Evolutionary conservation across 2,888 invertebrate genomes (phyloP).

Genomic region (Lasiommata megera): DNA sequence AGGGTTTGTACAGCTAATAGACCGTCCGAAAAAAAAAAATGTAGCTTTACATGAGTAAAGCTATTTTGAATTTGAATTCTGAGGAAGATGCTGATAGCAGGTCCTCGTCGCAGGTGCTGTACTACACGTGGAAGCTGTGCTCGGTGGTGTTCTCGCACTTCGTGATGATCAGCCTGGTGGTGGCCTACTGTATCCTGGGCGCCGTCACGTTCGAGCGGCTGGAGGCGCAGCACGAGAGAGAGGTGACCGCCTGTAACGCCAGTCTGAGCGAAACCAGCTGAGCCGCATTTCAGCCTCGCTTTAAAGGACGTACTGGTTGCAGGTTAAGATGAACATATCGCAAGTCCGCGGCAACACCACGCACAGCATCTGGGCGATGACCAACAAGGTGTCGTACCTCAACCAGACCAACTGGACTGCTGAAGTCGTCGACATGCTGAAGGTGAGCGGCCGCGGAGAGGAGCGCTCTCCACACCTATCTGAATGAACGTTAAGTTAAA

Average conservation of each 20-base stretch:
- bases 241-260: slow-evolving; percentile 76
- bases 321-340: slow-evolving; percentile 90
- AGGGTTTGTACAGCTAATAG: too few species aligned
- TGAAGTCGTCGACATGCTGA: slow-evolving; percentile 83
- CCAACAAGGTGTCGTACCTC: slow-evolving; percentile 82
- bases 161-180: slow-evolving; percentile 92
- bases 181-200: slow-evolving; percentile 94
- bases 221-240: slow-evolving; percentile 87
- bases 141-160: slow-evolving; percentile 94
- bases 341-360: slow-evolving; percentile 88
- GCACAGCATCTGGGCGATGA: slow-evolving; percentile 89
- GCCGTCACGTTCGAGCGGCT: slow-evolving; percentile 91
- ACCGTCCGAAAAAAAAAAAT: too few species aligned
- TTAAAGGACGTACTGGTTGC: too few species aligned
- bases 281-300: too few species aligned
- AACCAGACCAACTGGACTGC: slow-evolving; percentile 90
- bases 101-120: slow-evolving; percentile 71
- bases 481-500: too few species aligned
- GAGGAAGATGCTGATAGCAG: neutral
- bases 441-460: slow-evolving; percentile 45
- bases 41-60: too few species aligned
- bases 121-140: slow-evolving; percentile 89
- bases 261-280: too few species aligned
- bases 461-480: too few species aligned
- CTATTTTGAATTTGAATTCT: too few species aligned